Evolutionary conservation across 2,113 vertebrate species (phyloP).

Genomic region (Ovibos moschatus): DNA sequence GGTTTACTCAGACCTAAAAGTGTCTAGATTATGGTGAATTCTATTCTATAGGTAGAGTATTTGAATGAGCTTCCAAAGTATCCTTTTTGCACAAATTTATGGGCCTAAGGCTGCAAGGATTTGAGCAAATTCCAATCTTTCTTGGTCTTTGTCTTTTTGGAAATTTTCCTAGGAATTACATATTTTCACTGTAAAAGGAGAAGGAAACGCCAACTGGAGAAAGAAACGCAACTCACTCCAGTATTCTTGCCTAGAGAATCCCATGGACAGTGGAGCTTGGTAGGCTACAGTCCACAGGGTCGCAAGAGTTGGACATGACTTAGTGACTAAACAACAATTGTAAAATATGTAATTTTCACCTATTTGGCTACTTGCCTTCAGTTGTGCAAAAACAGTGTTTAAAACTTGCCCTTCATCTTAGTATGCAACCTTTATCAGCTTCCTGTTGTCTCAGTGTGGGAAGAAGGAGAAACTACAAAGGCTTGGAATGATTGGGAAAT

Average conservation of each 20-base stretch:
- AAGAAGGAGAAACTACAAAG: not conserved
- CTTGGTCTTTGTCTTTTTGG: not conserved
- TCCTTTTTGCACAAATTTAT: not conserved
- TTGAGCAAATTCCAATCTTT: not conserved
- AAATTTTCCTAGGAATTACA: not conserved
- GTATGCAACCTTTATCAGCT: not conserved
- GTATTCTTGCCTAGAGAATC: not conserved
- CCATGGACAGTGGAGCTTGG: not conserved
- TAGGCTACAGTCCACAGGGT: not conserved
- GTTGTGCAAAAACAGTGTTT: not conserved
- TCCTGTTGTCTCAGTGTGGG: not conserved
- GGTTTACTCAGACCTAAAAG: not conserved
- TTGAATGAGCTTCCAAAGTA: not conserved
- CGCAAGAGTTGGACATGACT: not conserved
- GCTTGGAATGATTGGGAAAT: not conserved
- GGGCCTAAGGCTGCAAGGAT: not conserved
- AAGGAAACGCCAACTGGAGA: not conserved
- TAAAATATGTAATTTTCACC: not conserved
- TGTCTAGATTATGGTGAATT: not conserved
- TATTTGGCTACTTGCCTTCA: not conserved
- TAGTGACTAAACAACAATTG: not conserved
- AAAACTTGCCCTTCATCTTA: not conserved
- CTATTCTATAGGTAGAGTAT: not conserved
- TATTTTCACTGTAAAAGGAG: not conserved
- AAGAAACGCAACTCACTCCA: not conserved